Conservation (phyloP, 2,797 vertebrate genomes). For the Anas capensis region DNA sequence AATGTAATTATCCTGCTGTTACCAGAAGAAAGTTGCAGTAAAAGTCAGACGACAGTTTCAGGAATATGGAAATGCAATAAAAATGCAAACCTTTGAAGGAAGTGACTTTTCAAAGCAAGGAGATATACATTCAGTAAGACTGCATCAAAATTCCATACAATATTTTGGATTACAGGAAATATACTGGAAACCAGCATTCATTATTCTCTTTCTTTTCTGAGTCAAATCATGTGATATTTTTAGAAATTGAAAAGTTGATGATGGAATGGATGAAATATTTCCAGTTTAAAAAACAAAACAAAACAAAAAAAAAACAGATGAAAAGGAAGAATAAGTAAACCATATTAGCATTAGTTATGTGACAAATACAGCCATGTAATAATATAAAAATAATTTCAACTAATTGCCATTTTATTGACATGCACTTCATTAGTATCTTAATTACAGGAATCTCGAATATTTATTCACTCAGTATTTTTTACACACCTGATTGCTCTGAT, state of each 20-base stretch:
- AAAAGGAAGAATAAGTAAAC: constrained; percentile 11
- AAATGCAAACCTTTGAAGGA: not conserved
- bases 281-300: not conserved
- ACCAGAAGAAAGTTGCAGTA: constrained; percentile 3
- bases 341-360: not conserved
- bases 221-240: not conserved
- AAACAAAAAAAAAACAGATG: not conserved
- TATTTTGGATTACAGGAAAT: not conserved
- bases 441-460: not conserved
- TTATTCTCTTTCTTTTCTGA: not conserved
- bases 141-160: not conserved
- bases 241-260: not conserved
- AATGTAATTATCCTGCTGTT: constrained; percentile 1
- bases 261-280: not conserved
- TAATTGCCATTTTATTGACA: not conserved
- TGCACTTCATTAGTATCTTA: not conserved
- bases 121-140: not conserved
- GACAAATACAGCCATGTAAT: not conserved
- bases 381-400: not conserved
- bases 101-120: constrained; percentile 1
- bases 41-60: not conserved
- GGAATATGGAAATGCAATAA: not conserved
- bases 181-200: not conserved
- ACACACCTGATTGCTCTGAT: constrained; percentile 95
- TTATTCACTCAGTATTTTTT: not conserved